Percentiles rank a stretch among this genome's conserved stretches.
Evolutionary conservation across 1,140 invertebrate genomes (phyloP).

Genomic region (Brachionus koreanus): DNA sequence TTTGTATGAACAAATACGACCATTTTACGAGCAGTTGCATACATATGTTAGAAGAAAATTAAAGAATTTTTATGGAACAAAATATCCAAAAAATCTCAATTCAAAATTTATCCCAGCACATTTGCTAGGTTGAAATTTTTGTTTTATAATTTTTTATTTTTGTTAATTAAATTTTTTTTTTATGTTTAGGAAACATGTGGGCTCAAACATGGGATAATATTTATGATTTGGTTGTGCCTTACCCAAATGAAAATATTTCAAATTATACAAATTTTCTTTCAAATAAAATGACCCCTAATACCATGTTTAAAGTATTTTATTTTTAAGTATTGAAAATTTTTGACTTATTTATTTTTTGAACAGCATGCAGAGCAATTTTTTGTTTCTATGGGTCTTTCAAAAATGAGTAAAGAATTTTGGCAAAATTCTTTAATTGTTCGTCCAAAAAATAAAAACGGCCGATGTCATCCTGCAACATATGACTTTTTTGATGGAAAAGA

Average conservation of each 20-base stretch:
- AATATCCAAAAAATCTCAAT: slow-evolving; percentile 47
- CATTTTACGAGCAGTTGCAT: slow-evolving; percentile 54
- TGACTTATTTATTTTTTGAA: slow-evolving; percentile 65
- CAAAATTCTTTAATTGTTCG: slow-evolving; percentile 60
- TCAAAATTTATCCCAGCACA: slow-evolving; percentile 79
- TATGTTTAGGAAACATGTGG: slow-evolving; percentile 83
- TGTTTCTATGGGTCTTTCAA: slow-evolving; percentile 73
- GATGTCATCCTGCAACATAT: slow-evolving; percentile 84
- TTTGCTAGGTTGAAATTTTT: slow-evolving; percentile 67
- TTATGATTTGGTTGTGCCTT: slow-evolving; percentile 73
- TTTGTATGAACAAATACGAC: slow-evolving; percentile 50
- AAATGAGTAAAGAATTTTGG: slow-evolving; percentile 69
- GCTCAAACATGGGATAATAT: slow-evolving; percentile 81
- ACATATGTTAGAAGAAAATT: slow-evolving; percentile 53
- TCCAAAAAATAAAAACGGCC: slow-evolving; percentile 62
- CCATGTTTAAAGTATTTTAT: slow-evolving; percentile 67
- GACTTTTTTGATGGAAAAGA: slow-evolving; percentile 75
- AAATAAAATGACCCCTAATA: slow-evolving; percentile 66
- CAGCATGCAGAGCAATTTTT: slow-evolving; percentile 78
- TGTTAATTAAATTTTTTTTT: slow-evolving; percentile 78
- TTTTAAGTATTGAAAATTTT: neutral
- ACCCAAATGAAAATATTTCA: slow-evolving; percentile 67
- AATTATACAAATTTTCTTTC: slow-evolving; percentile 71
- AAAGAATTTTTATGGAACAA: slow-evolving; percentile 46
- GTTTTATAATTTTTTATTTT: slow-evolving; percentile 70